Evolutionary conservation across 2,888 invertebrate genomes (phyloP), one percentile per base, ranked within the genome.

Genomic region (Sarcophaga carnaria): DNA sequence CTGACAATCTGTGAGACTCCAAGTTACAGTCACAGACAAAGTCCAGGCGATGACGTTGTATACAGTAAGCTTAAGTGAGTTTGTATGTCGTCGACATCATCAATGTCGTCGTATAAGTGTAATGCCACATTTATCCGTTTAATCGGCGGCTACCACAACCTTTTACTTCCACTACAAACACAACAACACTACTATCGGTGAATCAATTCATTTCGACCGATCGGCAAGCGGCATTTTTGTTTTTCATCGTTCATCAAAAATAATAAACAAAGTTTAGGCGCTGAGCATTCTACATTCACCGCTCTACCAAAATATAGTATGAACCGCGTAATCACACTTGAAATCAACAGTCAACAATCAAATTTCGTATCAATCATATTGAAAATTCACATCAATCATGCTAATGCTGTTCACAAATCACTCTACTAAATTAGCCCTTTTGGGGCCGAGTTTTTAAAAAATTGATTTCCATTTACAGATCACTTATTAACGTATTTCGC

Each of bases 121-220:
- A 81, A 74, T 86, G 70, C 75, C 79, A 77, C 80, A 77, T 83
- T 86, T 86, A 86, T 83, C 83, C 86, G 79, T 83, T 83, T 83
- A 37, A 86, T 83, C 83, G 71, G 66, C 25, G 54, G 76, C 76
- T 69, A 83, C 75, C 70, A 67, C 71, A 4, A 47, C 66, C 25
- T 25, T 12, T 25, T 6, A 77, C 47, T 62, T 63, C 63, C 70
- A 84, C 64, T 10, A 67, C 11, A 66, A 66, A 49, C n/a, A 67
- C 80, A 59, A 54, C 62, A 69, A 25, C 62, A 75, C 66, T 75
- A 63, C 75, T 71, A 67, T 79, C 66, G 22, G 17, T 72, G 64
- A 47, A 66, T 69, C 67, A 49, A 69, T 74, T 63, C 83, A 77
- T 69, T 74, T 59, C 47, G 72, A 74, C 20, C 59, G 69, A 74